Percentiles rank a stretch among this genome's conserved stretches.
Evolutionary conservation across 2,888 invertebrate species (phyloP).

Genomic region (Drosophila hamatofila): DNA sequence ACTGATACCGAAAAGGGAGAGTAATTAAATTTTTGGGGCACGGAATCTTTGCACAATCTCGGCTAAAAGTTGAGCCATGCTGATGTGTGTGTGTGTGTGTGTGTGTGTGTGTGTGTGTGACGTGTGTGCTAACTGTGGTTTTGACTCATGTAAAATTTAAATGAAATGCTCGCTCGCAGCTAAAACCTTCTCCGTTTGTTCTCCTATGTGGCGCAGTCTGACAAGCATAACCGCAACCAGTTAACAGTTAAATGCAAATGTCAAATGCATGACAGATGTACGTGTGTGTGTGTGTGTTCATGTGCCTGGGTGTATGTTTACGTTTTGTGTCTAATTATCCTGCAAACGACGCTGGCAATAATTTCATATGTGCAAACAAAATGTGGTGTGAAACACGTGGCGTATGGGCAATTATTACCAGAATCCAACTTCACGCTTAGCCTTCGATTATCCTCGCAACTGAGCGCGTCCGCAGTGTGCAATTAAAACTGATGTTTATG

Average conservation of each 20-base stretch:
- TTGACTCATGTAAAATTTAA: conserved; percentile 65
- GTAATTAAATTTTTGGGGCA: conserved; percentile 63
- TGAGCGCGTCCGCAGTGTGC: conserved; percentile 63
- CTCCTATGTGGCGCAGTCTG: conserved; percentile 35
- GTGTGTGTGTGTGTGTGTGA: neutral
- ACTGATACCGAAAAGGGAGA: conserved; percentile 42
- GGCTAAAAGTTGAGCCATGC: conserved; percentile 49
- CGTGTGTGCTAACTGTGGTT: conserved; percentile 26
- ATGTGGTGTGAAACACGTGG: conserved; percentile 59
- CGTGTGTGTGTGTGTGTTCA: neutral
- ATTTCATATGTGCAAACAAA: conserved; percentile 51
- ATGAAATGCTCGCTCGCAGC: conserved; percentile 50
- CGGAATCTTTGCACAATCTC: conserved; percentile 59
- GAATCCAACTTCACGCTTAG: conserved; percentile 33
- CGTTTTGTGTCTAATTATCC: conserved; percentile 49
- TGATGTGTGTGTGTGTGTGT: conserved; percentile 5
- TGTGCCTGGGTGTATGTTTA: conserved; percentile 5
- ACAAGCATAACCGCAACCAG: conserved; percentile 46
- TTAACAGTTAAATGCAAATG: conserved; percentile 60
- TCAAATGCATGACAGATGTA: conserved; percentile 40
- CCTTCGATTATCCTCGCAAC: conserved; percentile 43
- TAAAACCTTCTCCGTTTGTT: conserved; percentile 34
- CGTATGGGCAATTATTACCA: conserved; percentile 46
- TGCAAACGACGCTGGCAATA: conserved; percentile 46
- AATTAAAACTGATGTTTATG: conserved; percentile 75